Evolutionary conservation across 2,113 vertebrate genomes (phyloP).

Genomic region (Hippocampus guttulatus): DNA sequence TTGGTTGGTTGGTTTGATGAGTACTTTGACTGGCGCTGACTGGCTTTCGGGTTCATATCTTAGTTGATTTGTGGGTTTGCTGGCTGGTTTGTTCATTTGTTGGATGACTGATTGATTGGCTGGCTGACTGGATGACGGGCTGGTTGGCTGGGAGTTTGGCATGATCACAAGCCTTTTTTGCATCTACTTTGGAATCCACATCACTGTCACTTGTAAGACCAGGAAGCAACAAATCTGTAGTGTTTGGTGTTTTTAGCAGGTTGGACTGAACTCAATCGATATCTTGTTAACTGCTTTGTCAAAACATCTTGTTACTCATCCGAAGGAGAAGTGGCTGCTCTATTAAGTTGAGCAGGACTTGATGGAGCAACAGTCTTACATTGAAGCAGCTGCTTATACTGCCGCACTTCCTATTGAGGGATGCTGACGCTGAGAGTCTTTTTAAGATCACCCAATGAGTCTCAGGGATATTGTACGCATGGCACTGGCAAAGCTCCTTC

Average conservation of each 20-base stretch:
- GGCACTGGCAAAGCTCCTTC: conserved; percentile 35
- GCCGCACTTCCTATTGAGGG: conserved; percentile 16
- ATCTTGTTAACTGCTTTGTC: background rate
- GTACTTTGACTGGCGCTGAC: too few species aligned
- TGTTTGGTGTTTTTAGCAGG: background rate
- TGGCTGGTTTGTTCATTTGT: too few species aligned
- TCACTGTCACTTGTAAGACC: background rate
- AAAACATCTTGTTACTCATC: conserved; percentile 1
- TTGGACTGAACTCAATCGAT: background rate
- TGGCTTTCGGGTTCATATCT: background rate
- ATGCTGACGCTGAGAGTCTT: background rate
- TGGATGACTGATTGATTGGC: too few species aligned
- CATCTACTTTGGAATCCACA: background rate
- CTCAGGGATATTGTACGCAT: conserved; percentile 13
- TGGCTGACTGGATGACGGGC: too few species aligned
- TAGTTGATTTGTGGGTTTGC: background rate
- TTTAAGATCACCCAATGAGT: conserved; percentile 1
- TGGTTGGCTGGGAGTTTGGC: background rate
- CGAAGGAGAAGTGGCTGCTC: conserved; percentile 7
- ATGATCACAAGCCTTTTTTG: background rate
- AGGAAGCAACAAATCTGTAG: background rate
- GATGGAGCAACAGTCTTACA: conserved; percentile 19
- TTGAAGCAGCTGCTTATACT: conserved; percentile 18
- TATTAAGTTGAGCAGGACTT: conserved; percentile 52
- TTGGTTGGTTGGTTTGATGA: background rate